phyloP scores from a whole-genome alignment of 1,140 invertebrate species.

The Nymphalis io region DNA sequence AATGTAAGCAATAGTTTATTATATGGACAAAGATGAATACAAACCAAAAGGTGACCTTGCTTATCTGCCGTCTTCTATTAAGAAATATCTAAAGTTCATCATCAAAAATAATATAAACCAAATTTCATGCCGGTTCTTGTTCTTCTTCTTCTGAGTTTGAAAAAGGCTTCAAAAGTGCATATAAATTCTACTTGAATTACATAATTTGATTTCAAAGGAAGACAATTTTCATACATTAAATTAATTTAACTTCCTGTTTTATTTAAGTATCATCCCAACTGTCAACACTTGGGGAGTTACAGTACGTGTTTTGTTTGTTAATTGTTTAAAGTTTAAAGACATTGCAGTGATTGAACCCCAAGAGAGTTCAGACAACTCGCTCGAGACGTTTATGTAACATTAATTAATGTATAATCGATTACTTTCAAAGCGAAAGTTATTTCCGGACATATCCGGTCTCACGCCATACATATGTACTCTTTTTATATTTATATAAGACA shows the following conservation, averaged over 20 bases:
- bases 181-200: no score
- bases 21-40: no score
- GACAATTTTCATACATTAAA: not conserved
- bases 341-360: not conserved
- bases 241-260: not conserved
- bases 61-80: no score
- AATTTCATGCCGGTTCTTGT: no score
- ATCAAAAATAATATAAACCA: no score
- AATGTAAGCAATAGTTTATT: no score
- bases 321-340: not conserved
- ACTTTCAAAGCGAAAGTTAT: conserved; percentile 38
- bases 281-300: not conserved
- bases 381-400: conserved; percentile 28
- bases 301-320: not conserved
- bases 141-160: no score
- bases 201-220: no score
- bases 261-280: not conserved
- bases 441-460: conserved; percentile 27
- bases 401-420: conserved; percentile 35
- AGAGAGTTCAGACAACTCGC: conserved; percentile 21
- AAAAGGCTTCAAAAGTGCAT: no score
- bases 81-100: no score
- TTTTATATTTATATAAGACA: not conserved
- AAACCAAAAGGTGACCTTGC: no score
- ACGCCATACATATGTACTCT: not conserved